phyloP scores from a whole-genome alignment of 2,113 vertebrate genomes.

The Gymnogyps californianus region DNA sequence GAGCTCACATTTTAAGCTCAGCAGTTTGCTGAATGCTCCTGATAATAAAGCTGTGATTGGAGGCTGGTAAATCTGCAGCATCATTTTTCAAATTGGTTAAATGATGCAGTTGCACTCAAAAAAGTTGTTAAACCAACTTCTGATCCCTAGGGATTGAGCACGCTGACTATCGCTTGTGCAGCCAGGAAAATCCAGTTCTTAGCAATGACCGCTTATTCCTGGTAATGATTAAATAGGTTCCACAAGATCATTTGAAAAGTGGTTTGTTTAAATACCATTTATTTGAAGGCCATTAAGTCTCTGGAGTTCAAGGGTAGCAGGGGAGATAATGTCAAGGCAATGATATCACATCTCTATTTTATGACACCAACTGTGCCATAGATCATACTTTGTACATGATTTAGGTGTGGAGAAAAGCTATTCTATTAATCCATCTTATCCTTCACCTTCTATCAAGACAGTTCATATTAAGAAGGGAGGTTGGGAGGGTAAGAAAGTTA shows the following conservation, averaged over 20 bases:
- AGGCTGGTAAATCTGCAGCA: not conserved
- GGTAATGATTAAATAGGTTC: conserved; percentile 70
- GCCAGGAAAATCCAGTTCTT: conserved; percentile 53
- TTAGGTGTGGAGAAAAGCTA: conserved; percentile 57
- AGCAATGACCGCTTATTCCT: conserved; percentile 22
- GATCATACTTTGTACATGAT: conserved; percentile 62
- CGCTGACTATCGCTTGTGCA: not conserved
- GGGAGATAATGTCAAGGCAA: conserved; percentile 38
- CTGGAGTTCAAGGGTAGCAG: conserved; percentile 68
- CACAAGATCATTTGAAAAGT: conserved; percentile 57
- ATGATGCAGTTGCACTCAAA: not conserved
- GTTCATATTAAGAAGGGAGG: not conserved
- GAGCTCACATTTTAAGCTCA: not conserved
- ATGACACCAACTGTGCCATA: conserved; percentile 45
- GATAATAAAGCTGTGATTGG: not conserved
- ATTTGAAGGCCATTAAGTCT: conserved; percentile 68
- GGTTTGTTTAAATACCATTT: conserved; percentile 69
- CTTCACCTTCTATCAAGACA: conserved; percentile 53
- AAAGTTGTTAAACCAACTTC: not conserved
- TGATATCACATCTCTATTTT: conserved; percentile 64
- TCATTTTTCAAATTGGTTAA: not conserved
- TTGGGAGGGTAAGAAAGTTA: not conserved
- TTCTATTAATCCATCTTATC: conserved; percentile 60
- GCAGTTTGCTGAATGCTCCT: not conserved
- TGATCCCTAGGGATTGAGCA: not conserved